These are phyloP conservation scores for Rhodophaea formosa DNA, from an alignment of 2,888 invertebrate genomes.

Conservation along the genomic window DNA sequence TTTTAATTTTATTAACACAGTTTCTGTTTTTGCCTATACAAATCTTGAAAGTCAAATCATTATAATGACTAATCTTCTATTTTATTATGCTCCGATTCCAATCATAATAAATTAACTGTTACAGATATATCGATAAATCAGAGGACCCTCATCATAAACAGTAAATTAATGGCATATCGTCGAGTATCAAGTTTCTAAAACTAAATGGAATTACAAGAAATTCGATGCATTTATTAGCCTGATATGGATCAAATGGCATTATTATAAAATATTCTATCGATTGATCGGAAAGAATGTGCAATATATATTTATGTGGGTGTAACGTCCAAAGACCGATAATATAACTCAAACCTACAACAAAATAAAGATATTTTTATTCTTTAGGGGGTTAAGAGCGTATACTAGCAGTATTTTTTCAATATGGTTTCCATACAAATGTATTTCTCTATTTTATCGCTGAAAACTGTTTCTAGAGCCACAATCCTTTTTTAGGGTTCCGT, in stretches of 20 bases:
- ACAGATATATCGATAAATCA: neutral
- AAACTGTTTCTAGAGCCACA: too few species aligned
- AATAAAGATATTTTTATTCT: too few species aligned
- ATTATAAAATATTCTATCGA: neutral
- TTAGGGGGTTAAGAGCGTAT: too few species aligned
- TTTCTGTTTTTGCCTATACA: too few species aligned
- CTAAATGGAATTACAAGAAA: neutral
- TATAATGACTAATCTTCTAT: neutral
- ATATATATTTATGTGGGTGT: neutral
- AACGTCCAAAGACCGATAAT: neutral
- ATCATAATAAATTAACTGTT: neutral
- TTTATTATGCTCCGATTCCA: neutral
- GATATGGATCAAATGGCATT: neutral
- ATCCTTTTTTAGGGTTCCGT: too few species aligned
- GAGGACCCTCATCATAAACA: neutral
- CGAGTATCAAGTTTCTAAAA: neutral
- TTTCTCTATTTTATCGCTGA: too few species aligned
- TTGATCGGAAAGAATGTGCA: neutral
- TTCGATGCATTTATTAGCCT: neutral
- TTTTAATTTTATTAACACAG: too few species aligned
- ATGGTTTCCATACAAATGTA: too few species aligned
- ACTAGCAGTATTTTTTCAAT: too few species aligned
- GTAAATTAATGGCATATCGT: neutral
- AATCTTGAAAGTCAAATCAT: too few species aligned
- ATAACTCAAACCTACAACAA: too few species aligned